These are phyloP conservation scores for Lethenteron reissneri DNA, from an alignment of 2,113 vertebrate genomes.

Conservation along the genomic window DNA sequence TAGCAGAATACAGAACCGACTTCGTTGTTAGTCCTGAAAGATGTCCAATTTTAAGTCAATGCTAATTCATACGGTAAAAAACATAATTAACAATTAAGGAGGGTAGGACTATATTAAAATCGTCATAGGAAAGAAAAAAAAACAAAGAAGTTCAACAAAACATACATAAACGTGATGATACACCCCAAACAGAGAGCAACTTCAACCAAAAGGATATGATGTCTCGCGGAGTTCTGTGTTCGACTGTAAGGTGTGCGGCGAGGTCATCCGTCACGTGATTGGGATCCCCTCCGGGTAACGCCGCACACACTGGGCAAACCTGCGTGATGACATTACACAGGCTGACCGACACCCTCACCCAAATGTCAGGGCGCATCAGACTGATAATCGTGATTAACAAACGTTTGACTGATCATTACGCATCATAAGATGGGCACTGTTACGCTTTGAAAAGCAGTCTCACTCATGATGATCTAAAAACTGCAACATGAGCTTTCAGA, in stretches of 20 bases:
- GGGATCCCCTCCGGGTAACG: constrained; percentile 90
- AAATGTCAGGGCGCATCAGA: background rate
- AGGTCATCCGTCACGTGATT: constrained; percentile 99
- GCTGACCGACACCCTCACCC: background rate
- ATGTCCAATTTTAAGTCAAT: background rate
- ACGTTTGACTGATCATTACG: too few species aligned
- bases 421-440: too few species aligned
- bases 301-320: constrained; percentile 98
- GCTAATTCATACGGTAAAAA: background rate
- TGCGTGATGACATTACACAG: constrained; percentile 19
- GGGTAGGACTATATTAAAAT: background rate
- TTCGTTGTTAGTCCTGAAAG: background rate
- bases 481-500: too few species aligned
- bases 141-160: background rate
- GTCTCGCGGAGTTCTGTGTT: constrained; percentile 99
- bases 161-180: background rate
- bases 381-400: too few species aligned
- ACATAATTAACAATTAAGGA: background rate
- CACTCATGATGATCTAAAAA: too few species aligned
- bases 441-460: too few species aligned
- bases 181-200: background rate
- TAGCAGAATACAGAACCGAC: background rate
- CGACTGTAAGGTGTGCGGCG: constrained; percentile 96
- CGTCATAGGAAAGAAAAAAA: background rate
- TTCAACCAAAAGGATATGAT: constrained; percentile 72